A percentile compares a stretch with the other conserved stretches of the same genome.
Evolutionary conservation across 2,888 invertebrate genomes (phyloP).

Genomic region (Ctenicera cuprea): DNA sequence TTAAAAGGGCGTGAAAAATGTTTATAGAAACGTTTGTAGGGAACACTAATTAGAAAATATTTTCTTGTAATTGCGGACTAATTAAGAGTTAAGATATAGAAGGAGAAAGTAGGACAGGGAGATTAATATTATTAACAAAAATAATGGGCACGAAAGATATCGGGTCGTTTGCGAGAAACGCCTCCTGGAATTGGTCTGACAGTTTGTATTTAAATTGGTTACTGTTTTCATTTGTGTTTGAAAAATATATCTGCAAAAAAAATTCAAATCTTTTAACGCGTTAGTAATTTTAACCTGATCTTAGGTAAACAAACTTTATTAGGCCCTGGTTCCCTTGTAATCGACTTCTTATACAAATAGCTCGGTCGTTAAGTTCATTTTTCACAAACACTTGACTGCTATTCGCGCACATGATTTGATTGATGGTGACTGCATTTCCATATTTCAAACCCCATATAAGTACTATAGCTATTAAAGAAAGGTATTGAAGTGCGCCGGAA

Average conservation of each 20-base stretch:
- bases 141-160: no score
- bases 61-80: no score
- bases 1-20: no score
- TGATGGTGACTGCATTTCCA: conserved; percentile 58
- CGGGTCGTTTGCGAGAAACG: no score
- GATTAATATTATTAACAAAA: no score
- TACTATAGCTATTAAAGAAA: conserved; percentile 9
- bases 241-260: neutral
- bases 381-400: conserved; percentile 58
- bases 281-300: conserved; percentile 36
- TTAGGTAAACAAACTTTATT: conserved; percentile 44
- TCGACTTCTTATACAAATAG: conserved; percentile 60
- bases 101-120: no score
- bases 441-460: conserved; percentile 46
- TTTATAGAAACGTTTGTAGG: no score
- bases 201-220: no score
- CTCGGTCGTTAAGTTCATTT: conserved; percentile 60
- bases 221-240: no score
- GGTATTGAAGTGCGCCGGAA: neutral
- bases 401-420: conserved; percentile 52
- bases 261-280: neutral
- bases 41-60: no score
- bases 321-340: conserved; percentile 50
- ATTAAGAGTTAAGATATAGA: no score
- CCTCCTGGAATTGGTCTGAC: no score